These are phyloP conservation scores for Catocala sponsa DNA, from an alignment of 2,888 invertebrate genomes.

Conservation along the genomic window DNA sequence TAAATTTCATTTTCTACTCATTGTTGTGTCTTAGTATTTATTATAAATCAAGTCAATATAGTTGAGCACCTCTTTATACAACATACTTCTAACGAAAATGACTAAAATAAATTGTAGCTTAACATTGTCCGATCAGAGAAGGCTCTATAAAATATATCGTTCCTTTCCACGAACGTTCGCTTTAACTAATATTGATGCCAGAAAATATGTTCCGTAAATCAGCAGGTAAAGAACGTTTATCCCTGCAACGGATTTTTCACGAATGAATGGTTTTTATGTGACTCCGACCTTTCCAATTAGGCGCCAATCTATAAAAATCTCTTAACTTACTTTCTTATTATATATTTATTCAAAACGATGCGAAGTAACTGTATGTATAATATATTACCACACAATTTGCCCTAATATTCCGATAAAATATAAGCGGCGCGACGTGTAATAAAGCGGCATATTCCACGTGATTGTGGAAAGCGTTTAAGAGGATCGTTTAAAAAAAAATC, in stretches of 20 bases:
- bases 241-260: slow-evolving; percentile 54
- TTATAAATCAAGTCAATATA: no score
- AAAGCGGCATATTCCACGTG: slow-evolving; percentile 26
- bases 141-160: slow-evolving; percentile 16
- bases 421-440: slow-evolving; percentile 13
- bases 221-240: slow-evolving; percentile 44
- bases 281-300: slow-evolving; percentile 70
- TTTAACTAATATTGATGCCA: slow-evolving; percentile 34
- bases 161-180: slow-evolving; percentile 15
- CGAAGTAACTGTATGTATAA: slow-evolving; percentile 21
- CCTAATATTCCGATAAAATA: slow-evolving; percentile 17
- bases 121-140: slow-evolving; percentile 4
- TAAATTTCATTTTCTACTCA: no score
- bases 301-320: slow-evolving; percentile 59
- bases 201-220: slow-evolving; percentile 42
- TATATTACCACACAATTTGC: slow-evolving; percentile 23
- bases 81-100: no score
- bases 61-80: no score
- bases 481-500: slow-evolving; percentile 27
- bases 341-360: slow-evolving; percentile 19
- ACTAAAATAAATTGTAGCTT: not conserved
- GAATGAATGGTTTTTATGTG: slow-evolving; percentile 63
- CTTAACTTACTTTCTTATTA: slow-evolving; percentile 56
- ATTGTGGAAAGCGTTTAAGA: slow-evolving; percentile 33
- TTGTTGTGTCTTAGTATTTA: no score